A percentile compares a stretch with the other conserved stretches of the same genome.
Conservation (phyloP, 2,888 invertebrate species). For the Lasioglossum pauxillum region DNA sequence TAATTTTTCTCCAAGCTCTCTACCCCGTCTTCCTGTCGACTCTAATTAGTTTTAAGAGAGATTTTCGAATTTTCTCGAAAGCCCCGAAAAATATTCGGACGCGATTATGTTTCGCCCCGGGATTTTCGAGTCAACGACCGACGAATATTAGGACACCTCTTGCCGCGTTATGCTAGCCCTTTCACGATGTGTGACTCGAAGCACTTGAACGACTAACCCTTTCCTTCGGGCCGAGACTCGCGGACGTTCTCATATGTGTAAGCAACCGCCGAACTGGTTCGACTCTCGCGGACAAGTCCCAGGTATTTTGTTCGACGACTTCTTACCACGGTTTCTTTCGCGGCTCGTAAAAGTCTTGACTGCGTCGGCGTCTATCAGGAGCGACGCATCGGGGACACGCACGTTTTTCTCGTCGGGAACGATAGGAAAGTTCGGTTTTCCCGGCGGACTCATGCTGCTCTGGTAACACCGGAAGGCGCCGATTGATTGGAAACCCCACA, state of each 20-base stretch:
- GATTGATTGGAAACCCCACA: conserved; percentile 84
- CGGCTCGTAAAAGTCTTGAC: conserved; percentile 66
- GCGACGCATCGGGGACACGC: conserved; percentile 71
- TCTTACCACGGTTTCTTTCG: conserved; percentile 52
- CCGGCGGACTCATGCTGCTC: conserved; percentile 81
- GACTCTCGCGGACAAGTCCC: too few species aligned
- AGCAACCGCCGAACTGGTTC: conserved; percentile 2
- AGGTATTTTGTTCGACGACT: background rate
- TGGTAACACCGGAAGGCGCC: conserved; percentile 83
- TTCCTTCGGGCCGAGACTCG: conserved; percentile 71
- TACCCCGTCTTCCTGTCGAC: background rate
- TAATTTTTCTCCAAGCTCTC: background rate
- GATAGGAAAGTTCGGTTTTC: conserved; percentile 84
- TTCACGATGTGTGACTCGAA: conserved; percentile 83
- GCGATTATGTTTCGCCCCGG: background rate
- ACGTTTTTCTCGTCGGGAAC: conserved; percentile 74
- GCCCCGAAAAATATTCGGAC: conserved; percentile 1
- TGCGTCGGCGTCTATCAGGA: conserved; percentile 70
- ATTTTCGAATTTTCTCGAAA: background rate
- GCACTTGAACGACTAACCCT: conserved; percentile 84
- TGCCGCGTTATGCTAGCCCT: conserved; percentile 76
- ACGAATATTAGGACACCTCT: conserved; percentile 80
- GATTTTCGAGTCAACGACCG: conserved; percentile 70
- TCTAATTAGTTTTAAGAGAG: background rate
- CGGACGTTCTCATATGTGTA: conserved; percentile 69